Evolutionary conservation across 1,140 invertebrate species (phyloP).

Genomic region (Camponotus pennsylvanicus): DNA sequence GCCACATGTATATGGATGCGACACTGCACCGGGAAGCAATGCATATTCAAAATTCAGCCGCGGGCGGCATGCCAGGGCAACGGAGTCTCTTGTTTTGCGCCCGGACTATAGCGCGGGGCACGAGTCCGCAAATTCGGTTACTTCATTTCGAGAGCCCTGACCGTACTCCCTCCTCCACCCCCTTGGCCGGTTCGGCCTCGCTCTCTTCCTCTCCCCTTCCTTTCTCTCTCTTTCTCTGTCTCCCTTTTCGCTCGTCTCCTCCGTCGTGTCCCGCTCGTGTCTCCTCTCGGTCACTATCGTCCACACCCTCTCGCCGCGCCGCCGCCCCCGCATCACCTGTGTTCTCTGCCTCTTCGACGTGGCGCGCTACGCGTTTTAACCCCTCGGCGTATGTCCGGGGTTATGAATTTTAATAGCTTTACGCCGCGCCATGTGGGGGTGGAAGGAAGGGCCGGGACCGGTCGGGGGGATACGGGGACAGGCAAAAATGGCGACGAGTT

Average conservation of each 20-base stretch:
- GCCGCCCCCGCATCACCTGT: slow-evolving; percentile 54
- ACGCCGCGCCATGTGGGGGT: slow-evolving; percentile 80
- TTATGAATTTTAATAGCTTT: slow-evolving; percentile 87
- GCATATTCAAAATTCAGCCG: slow-evolving; percentile 86
- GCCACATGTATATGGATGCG: slow-evolving; percentile 75
- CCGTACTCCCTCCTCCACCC: slow-evolving; percentile 59
- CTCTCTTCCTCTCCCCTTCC: slow-evolving; percentile 13
- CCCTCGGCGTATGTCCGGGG: slow-evolving; percentile 85
- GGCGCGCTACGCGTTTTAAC: slow-evolving; percentile 82
- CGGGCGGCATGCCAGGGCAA: slow-evolving; percentile 79
- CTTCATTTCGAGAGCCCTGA: slow-evolving; percentile 83
- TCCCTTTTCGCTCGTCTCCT: slow-evolving; percentile 47
- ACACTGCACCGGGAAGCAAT: slow-evolving; percentile 81
- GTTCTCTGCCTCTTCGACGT: slow-evolving; percentile 60
- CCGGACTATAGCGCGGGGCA: slow-evolving; percentile 80
- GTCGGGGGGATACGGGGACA: slow-evolving; percentile 43
- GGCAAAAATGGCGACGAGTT: slow-evolving; percentile 84
- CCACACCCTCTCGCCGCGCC: slow-evolving; percentile 14
- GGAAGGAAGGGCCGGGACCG: slow-evolving; percentile 60
- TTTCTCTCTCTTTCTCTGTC: background rate
- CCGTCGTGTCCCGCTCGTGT: slow-evolving; percentile 50
- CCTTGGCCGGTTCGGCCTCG: slow-evolving; percentile 7
- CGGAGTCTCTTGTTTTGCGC: slow-evolving; percentile 81
- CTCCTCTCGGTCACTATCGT: slow-evolving; percentile 53
- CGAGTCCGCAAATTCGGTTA: slow-evolving; percentile 84